These are phyloP conservation scores for Molothrus ater DNA, from an alignment of 2,797 vertebrate genomes.

Conservation along the genomic window DNA sequence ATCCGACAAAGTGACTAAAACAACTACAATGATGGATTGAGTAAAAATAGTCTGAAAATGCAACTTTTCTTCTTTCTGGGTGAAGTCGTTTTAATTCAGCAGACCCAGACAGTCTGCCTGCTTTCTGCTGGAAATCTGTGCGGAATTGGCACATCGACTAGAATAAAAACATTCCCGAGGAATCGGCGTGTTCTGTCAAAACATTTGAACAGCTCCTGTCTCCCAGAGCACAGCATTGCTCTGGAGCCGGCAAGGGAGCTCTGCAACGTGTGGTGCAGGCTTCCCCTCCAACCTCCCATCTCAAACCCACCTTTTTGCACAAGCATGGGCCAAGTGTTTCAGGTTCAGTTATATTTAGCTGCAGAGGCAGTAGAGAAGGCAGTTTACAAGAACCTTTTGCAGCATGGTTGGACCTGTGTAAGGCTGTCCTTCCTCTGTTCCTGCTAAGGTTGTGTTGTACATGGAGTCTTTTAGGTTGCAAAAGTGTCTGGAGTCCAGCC, in stretches of 20 bases:
- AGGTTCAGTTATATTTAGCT: neutral
- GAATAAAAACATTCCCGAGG: slow-evolving; percentile 65
- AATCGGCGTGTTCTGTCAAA: slow-evolving; percentile 61
- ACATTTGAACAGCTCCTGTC: slow-evolving; percentile 62
- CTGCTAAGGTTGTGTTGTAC: neutral
- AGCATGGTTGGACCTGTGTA: neutral
- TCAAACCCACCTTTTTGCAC: neutral
- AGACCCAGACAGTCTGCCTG: slow-evolving; percentile 57
- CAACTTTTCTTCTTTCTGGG: slow-evolving; percentile 4
- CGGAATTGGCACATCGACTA: slow-evolving; percentile 45
- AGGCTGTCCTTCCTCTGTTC: neutral
- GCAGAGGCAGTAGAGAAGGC: neutral
- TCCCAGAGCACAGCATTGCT: neutral
- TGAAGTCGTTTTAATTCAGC: neutral
- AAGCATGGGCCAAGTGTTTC: neutral
- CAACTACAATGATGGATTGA: neutral
- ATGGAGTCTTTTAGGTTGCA: neutral
- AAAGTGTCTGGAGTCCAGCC: neutral
- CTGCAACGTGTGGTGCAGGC: fast-evolving
- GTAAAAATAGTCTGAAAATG: neutral
- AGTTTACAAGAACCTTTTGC: neutral
- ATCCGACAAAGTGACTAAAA: neutral
- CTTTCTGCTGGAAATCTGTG: slow-evolving; percentile 61
- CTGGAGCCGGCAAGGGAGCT: neutral
- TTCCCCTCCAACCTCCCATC: neutral